A percentile compares a stretch with the other conserved stretches of the same genome.
phyloP scores from a whole-genome alignment of 1,140 invertebrate genomes.

The Caenorhabditis brenneri region DNA sequence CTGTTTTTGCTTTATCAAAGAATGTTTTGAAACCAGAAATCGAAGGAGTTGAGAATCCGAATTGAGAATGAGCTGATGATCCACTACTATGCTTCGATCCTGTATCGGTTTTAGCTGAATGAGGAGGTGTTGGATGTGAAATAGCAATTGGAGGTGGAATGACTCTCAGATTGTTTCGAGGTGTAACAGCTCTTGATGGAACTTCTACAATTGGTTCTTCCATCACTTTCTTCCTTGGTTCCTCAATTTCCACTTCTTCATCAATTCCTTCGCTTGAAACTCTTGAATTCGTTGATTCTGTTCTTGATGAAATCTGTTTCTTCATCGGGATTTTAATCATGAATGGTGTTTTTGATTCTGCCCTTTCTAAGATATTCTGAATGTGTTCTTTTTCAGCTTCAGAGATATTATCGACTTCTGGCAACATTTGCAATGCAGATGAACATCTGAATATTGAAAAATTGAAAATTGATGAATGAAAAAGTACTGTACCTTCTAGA shows the following conservation, averaged over 20 bases:
- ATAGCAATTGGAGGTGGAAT: slow-evolving; percentile 29
- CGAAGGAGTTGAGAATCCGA: slow-evolving; percentile 11
- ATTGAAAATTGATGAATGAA: not conserved
- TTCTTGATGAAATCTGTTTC: slow-evolving; percentile 16
- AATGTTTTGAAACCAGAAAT: slow-evolving; percentile 45
- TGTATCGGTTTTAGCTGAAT: slow-evolving; percentile 20
- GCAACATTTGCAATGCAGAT: slow-evolving; percentile 47
- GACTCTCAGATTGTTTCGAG: slow-evolving; percentile 27
- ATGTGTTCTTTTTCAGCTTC: slow-evolving; percentile 55
- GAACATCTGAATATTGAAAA: slow-evolving; percentile 47
- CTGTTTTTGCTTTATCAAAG: slow-evolving; percentile 40
- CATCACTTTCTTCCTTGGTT: not conserved
- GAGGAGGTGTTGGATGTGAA: slow-evolving; percentile 21
- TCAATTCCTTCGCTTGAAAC: slow-evolving; percentile 37
- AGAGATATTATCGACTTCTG: slow-evolving; percentile 50
- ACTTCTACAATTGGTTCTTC: not conserved
- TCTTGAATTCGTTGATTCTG: slow-evolving; percentile 41
- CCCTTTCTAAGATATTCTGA: slow-evolving; percentile 51
- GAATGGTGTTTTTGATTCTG: slow-evolving; percentile 50
- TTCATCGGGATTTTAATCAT: slow-evolving; percentile 29
- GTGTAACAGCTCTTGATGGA: not conserved
- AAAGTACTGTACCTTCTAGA: slow-evolving; percentile 52
- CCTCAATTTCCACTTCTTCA: slow-evolving; percentile 23
- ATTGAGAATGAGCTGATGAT: slow-evolving; percentile 10
- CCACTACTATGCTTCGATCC: slow-evolving; percentile 8